A percentile compares a stretch with the other conserved stretches of the same genome.
Conservation (phyloP, 2,888 invertebrate genomes). For the Smittia sp. region DNA sequence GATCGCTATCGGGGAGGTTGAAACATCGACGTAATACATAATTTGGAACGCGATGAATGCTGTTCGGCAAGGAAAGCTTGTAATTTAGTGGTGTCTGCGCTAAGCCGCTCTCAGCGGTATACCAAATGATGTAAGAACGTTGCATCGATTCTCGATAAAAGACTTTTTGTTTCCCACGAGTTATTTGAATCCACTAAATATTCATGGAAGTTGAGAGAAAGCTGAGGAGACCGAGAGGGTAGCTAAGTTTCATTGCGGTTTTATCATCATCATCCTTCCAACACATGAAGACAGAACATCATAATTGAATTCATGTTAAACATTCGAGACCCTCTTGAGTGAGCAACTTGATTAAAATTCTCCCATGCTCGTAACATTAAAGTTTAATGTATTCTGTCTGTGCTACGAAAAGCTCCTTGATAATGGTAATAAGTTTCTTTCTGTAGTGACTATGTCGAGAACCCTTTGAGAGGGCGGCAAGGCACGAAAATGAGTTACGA, state of each 20-base stretch:
- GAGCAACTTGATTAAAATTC: constrained; percentile 11
- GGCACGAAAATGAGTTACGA: too few relatives aligned
- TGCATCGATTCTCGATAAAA: not conserved
- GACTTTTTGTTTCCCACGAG: not conserved
- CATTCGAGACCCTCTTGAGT: not conserved
- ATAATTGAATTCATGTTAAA: constrained; percentile 22
- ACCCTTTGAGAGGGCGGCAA: too few relatives aligned
- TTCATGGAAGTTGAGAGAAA: too few relatives aligned
- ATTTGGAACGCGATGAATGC: constrained; percentile 1
- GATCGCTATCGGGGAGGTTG: constrained; percentile 9
- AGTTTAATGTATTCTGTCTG: not conserved
- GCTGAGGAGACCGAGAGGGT: too few relatives aligned
- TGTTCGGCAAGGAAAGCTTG: not conserved
- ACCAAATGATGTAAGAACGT: not conserved
- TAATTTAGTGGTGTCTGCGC: constrained; percentile 21
- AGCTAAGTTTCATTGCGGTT: too few relatives aligned
- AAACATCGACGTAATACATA: not conserved
- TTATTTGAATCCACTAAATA: not conserved
- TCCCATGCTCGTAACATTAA: constrained; percentile 9
- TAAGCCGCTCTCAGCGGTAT: not conserved
- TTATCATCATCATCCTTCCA: not conserved
- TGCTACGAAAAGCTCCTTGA: too few relatives aligned
- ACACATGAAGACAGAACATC: not conserved
- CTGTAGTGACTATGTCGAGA: too few relatives aligned
- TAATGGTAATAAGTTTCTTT: too few relatives aligned